Evolutionary conservation across 2,888 invertebrate species (phyloP), one percentile per base, ranked within the genome.

Genomic region (Patella caerulea): DNA sequence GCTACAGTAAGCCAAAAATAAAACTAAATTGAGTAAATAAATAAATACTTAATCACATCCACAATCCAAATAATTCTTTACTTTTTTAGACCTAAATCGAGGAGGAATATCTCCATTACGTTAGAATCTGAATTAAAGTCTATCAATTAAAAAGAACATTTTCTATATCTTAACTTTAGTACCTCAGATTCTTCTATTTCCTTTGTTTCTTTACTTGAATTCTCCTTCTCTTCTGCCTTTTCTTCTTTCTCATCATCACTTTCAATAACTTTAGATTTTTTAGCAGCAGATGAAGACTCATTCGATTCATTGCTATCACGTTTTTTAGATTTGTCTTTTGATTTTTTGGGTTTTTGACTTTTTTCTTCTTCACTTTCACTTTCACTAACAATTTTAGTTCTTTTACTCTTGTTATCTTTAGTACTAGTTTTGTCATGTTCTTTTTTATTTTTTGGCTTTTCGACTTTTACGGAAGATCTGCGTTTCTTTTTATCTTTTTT

Each of bases 391-490:
- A 75, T 52, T 55, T 76, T 75, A 24, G 72, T 72, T 59, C 56
- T 71, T 59, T 72, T 53, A 65, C 19, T 65, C 65, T 65, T 65
- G 9, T 65, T 53, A n/a, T 76, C 76, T 71, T 78, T 79, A 14
- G 73, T 72, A 2, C 54, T 52, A 15, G 72, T 56, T 65, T 65
- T 70, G 12, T 77, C 56, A 24, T 69, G 34, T n/a, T 69, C 53
- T 73, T 78, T 70, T 74, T 69, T 72, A 17, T 74, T 72, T 54
- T 72, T 78, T 74, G 79, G 74, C 24, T 78, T 76, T 45, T 81
- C 81, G 12, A 77, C 75, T 72, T 76, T 78, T 17, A 74, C 72
- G n/a, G 54, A 52, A 55, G 72, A 74, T 29, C 78, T 69, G 9
- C 59, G 71, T 54, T 75, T 71, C 52, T 76, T 72, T 71, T 75